A percentile compares a stretch with the other conserved stretches of the same genome.
Evolutionary conservation across 1,140 invertebrate species (phyloP).

Genomic region (Calliphora vicina): DNA sequence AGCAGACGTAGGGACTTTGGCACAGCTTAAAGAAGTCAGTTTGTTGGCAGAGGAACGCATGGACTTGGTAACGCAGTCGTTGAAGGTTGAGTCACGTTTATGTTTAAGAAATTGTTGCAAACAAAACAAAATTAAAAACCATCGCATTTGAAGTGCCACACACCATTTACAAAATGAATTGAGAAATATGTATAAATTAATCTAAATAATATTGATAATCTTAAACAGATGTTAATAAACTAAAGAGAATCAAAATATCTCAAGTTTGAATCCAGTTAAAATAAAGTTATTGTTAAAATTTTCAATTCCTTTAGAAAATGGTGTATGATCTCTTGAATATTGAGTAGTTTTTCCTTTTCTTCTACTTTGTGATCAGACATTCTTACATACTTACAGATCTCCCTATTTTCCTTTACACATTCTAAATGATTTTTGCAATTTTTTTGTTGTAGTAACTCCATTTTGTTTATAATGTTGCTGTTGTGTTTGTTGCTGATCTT

Average conservation of each 20-base stretch:
- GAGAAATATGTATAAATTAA: too few relatives aligned
- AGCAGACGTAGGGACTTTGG: too few relatives aligned
- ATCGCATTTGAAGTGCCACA: too few relatives aligned
- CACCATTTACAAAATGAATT: too few relatives aligned
- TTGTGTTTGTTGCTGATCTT: background rate
- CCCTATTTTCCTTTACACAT: background rate
- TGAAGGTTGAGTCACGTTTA: constrained; percentile 15
- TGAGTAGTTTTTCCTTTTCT: background rate
- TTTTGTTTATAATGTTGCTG: background rate
- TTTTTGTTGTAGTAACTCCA: background rate
- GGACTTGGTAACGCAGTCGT: background rate
- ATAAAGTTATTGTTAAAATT: too few relatives aligned
- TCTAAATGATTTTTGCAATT: constrained; percentile 4
- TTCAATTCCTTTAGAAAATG: too few relatives aligned
- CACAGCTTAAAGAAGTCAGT: too few relatives aligned
- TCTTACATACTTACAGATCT: background rate
- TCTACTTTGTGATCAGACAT: background rate
- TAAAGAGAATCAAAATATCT: too few relatives aligned
- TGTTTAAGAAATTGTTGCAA: background rate
- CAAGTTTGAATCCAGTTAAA: too few relatives aligned
- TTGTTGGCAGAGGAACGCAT: background rate
- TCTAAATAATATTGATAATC: too few relatives aligned
- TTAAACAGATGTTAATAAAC: too few relatives aligned
- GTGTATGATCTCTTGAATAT: background rate
- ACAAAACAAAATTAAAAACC: background rate